phyloP scores from a whole-genome alignment of 1,140 invertebrate species.

The Stenopsyche tienmushanensis region DNA sequence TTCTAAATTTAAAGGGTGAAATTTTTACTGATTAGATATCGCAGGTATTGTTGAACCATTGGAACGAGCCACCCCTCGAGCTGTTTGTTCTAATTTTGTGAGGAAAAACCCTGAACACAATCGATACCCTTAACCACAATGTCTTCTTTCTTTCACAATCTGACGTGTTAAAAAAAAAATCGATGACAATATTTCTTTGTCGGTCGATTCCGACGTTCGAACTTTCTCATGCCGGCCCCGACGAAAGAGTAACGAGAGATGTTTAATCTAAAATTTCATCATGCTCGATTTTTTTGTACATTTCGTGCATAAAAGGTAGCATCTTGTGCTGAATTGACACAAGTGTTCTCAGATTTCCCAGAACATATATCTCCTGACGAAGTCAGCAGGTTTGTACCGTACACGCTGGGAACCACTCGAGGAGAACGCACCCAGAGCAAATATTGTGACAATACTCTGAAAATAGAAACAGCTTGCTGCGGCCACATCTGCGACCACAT shows the following conservation, averaged over 20 bases:
- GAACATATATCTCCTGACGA: constrained; percentile 10
- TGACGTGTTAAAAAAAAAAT: too few relatives aligned
- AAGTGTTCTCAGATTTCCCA: constrained; percentile 22
- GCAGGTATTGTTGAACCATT: too few relatives aligned
- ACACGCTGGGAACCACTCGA: neutral
- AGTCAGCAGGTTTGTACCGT: constrained; percentile 9
- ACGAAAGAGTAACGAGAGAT: neutral
- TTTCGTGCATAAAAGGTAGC: constrained; percentile 6
- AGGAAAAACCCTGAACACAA: too few relatives aligned
- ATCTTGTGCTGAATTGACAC: constrained; percentile 25
- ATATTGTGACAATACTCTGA: neutral
- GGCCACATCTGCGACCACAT: neutral
- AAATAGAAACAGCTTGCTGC: neutral
- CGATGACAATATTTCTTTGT: too few relatives aligned
- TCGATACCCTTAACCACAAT: too few relatives aligned
- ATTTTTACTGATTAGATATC: too few relatives aligned
- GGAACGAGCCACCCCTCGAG: too few relatives aligned
- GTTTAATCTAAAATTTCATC: constrained; percentile 20
- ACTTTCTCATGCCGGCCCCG: too few relatives aligned
- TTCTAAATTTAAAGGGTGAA: too few relatives aligned
- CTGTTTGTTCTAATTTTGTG: too few relatives aligned
- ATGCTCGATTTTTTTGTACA: constrained; percentile 8
- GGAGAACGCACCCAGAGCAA: constrained; percentile 9
- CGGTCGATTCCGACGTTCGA: too few relatives aligned
- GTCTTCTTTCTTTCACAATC: too few relatives aligned